Conservation (phyloP, 2,888 invertebrate genomes). For the Elysia crispata region DNA sequence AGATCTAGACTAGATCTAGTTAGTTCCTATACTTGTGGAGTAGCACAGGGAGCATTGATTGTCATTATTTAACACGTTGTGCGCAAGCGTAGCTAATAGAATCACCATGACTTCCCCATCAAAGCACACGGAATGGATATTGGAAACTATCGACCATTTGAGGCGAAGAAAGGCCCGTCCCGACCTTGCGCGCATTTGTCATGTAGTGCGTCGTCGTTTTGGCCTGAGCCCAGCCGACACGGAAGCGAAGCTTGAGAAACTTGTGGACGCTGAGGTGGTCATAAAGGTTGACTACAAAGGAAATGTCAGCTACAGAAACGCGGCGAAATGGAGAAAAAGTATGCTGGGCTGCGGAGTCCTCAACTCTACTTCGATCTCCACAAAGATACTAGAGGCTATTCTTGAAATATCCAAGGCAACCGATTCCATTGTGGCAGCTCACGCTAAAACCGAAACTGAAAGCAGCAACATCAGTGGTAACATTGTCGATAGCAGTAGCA, state of each 20-base stretch:
- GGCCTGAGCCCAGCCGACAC: slow-evolving; percentile 83
- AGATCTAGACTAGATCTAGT: too few relatives aligned
- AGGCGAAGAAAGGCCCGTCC: slow-evolving; percentile 90
- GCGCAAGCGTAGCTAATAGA: not conserved
- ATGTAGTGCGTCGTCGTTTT: slow-evolving; percentile 87
- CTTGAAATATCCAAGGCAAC: slow-evolving; percentile 51
- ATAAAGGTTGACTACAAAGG: slow-evolving; percentile 92
- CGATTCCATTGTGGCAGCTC: not conserved
- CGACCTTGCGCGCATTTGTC: slow-evolving; percentile 89
- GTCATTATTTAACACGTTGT: not conserved
- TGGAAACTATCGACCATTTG: slow-evolving; percentile 90
- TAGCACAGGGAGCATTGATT: not conserved
- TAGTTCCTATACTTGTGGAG: not conserved
- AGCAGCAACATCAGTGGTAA: not conserved
- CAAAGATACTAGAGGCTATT: slow-evolving; percentile 62
- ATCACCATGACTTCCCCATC: slow-evolving; percentile 57
- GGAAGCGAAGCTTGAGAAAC: slow-evolving; percentile 83
- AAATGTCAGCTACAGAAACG: slow-evolving; percentile 89
- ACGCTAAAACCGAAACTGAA: not conserved
- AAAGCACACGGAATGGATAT: slow-evolving; percentile 83
- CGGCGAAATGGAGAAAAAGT: slow-evolving; percentile 83
- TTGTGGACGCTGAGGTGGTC: slow-evolving; percentile 86
- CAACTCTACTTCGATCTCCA: slow-evolving; percentile 63
- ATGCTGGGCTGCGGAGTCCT: slow-evolving; percentile 77
- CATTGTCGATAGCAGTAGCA: not conserved